Conservation (phyloP, 2,797 vertebrate genomes). For the Manis pentadactyla region DNA sequence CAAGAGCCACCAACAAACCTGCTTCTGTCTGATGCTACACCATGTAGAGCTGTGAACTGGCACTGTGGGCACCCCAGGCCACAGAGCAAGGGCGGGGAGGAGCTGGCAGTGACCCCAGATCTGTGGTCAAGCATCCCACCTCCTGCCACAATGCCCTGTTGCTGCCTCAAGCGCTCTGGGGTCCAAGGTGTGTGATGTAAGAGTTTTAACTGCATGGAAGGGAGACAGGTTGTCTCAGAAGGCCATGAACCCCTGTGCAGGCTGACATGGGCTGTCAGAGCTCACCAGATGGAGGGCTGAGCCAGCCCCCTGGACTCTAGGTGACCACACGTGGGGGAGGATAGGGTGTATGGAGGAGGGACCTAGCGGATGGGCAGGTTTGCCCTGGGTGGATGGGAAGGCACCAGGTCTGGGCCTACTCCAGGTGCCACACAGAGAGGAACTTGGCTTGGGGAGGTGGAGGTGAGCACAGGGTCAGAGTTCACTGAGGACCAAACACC, state of each 20-base stretch:
- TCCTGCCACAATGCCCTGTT: not conserved
- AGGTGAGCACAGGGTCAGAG: rapidly evolving
- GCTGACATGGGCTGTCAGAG: not conserved
- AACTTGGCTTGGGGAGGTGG: not conserved
- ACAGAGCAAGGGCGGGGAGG: not conserved
- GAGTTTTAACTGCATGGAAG: not conserved
- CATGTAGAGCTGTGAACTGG: not conserved
- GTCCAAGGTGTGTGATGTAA: not conserved
- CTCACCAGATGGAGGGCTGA: not conserved
- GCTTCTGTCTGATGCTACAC: not conserved
- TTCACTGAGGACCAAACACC: not conserved
- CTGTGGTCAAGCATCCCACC: not conserved
- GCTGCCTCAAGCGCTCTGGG: not conserved
- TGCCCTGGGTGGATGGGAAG: rapidly evolving
- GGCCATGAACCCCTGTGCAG: rapidly evolving
- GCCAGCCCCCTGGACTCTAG: not conserved
- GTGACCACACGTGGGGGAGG: not conserved
- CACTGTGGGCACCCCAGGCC: not conserved
- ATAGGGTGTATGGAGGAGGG: not conserved
- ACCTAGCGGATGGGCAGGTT: not conserved
- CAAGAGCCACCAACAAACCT: not conserved
- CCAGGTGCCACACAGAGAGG: not conserved
- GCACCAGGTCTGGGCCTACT: not conserved
- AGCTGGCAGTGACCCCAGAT: not conserved
- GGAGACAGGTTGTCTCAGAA: not conserved